Conservation (phyloP, 1,140 invertebrate species). For the Papilio polyxenes region DNA sequence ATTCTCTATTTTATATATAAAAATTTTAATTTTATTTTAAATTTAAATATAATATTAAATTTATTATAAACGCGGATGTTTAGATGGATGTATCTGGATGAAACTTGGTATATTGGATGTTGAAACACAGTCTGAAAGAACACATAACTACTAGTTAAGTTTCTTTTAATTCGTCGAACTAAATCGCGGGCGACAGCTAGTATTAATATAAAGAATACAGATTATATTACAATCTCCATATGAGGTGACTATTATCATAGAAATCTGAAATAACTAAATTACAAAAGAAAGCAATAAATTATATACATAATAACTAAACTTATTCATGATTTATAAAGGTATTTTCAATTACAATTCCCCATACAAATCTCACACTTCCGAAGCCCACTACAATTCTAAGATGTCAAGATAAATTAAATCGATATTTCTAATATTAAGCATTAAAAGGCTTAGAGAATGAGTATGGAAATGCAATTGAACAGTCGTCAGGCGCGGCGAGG, state of each 20-base stretch:
- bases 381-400: slow-evolving; percentile 29
- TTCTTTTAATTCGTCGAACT: too few species aligned
- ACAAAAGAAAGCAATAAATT: slow-evolving; percentile 3
- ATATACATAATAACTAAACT: not conserved
- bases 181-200: too few species aligned
- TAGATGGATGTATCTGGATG: too few species aligned
- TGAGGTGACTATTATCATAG: not conserved
- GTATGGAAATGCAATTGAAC: slow-evolving; percentile 30
- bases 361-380: slow-evolving; percentile 23
- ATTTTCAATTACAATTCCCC: slow-evolving; percentile 7
- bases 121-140: too few species aligned
- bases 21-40: too few species aligned
- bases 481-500: slow-evolving; percentile 6
- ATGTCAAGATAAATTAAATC: slow-evolving; percentile 22
- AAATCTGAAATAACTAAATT: not conserved
- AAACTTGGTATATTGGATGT: too few species aligned
- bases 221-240: not conserved
- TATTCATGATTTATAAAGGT: not conserved
- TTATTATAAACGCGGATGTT: too few species aligned
- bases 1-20: too few species aligned
- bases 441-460: slow-evolving; percentile 11
- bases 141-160: too few species aligned
- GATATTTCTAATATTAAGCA: slow-evolving; percentile 27
- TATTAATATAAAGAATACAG: not conserved
- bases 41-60: too few species aligned